Base-by-base conservation (phyloP, 2,113 vertebrate species). In the Aldabrachelys gigantea region DNA sequence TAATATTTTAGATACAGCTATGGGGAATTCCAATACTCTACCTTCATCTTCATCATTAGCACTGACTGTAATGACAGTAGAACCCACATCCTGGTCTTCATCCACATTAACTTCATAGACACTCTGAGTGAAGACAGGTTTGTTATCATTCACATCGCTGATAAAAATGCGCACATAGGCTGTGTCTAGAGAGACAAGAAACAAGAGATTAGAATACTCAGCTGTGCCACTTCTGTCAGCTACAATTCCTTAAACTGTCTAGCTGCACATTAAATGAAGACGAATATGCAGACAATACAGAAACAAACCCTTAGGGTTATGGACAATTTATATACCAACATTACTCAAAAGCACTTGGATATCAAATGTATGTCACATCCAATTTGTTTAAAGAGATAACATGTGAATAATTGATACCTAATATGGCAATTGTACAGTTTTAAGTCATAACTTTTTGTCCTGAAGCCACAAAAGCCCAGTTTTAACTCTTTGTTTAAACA, bases 111-210 rank as follows among this genome's bases (percentile, higher is more conserved):
- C 98, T 96, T 99, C 98, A 83, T 99, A 99, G 79, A 98, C 95
- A 0, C 95, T 89, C 89, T 98, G 98, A 35, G 98, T 96, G 79
- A 99, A 99, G 25, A 98, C 86, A 3, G 99, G 99, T 97, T 98
- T 99, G 98, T 99, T 99, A 97, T 99, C 99, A 62, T 99, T 99
- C 92, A 99, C 98, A 9, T 99, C 99, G 1, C 98, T 99, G 98
- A 99, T 98, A 90, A 99, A 99, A 92, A 99, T 76, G 2, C 97
- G 98, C 92, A 99, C 98, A 5, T 98, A 99, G 44, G 98, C 98
- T 0, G 98, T 99, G 98, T 99, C 99, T 99, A 97, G 95, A 85
- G 96, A 89, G 95, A 95, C 88, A 91, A 85, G 95, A 97, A 97
- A 95, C 90, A 90, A 89, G 91, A 97, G 94, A 97, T 91, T 95